A percentile compares a stretch with the other conserved stretches of the same genome.
These are phyloP conservation scores for Tipula helvola DNA, from an alignment of 2,888 invertebrate species.

Conservation along the genomic window DNA sequence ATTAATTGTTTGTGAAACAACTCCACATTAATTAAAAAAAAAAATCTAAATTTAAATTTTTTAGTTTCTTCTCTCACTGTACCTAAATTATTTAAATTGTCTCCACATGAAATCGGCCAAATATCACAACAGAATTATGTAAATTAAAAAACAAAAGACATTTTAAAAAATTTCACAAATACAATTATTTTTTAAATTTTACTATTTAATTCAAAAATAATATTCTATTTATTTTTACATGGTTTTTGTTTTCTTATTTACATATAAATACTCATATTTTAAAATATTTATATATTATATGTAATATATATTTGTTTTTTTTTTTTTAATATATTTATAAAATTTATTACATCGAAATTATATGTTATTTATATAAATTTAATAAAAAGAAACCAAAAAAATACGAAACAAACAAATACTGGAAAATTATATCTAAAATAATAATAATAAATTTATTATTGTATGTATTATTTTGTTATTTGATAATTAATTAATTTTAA, in stretches of 20 bases:
- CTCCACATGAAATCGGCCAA: no score
- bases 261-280: background rate
- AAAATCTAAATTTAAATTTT: no score
- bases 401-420: background rate
- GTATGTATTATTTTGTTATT: background rate
- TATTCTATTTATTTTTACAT: background rate
- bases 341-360: background rate
- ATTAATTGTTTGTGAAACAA: no score
- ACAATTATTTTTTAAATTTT: background rate
- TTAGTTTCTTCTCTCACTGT: no score
- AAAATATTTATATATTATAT: background rate
- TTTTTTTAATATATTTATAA: background rate
- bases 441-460: background rate
- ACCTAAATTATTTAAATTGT: no score
- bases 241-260: background rate
- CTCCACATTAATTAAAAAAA: no score
- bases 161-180: background rate
- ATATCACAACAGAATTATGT: no score
- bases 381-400: background rate
- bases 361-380: background rate
- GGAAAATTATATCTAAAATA: background rate
- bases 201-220: conserved; percentile 1
- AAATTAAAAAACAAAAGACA: no score
- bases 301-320: background rate
- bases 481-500: background rate